These are phyloP conservation scores for Hassar affinis DNA, from an alignment of 2,113 vertebrate species.

Conservation along the genomic window DNA sequence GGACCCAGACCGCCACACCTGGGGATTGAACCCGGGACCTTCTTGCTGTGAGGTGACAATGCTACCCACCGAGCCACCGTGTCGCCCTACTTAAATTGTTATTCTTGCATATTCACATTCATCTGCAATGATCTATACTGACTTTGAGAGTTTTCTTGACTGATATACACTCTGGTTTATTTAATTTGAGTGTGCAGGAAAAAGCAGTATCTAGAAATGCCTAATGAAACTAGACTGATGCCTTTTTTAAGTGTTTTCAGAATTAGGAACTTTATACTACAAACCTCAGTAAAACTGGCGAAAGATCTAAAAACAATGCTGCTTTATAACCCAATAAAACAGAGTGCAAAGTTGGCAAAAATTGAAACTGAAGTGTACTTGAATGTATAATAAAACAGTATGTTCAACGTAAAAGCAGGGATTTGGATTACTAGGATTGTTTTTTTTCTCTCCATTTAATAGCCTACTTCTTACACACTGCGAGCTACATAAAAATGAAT, in stretches of 20 bases:
- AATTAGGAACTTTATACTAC: background rate
- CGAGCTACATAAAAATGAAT: background rate
- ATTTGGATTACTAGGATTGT: background rate
- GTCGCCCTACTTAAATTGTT: background rate
- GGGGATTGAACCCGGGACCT: too few relatives aligned
- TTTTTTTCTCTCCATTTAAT: background rate
- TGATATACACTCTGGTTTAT: background rate
- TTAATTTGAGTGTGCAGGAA: background rate
- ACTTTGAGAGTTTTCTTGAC: background rate
- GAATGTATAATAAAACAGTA: background rate
- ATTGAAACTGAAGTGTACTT: background rate
- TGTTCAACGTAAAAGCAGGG: background rate
- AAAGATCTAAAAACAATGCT: background rate
- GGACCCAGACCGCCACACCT: too few relatives aligned
- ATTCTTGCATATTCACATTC: background rate
- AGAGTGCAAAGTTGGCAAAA: background rate
- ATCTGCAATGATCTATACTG: background rate
- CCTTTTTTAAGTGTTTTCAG: background rate
- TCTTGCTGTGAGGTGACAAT: too few relatives aligned
- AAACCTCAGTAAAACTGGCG: background rate
- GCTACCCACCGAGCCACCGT: too few relatives aligned
- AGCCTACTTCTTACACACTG: too few relatives aligned
- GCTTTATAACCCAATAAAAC: conserved; percentile 2
- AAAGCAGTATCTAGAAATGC: background rate
- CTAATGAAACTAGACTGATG: background rate